phyloP scores from a whole-genome alignment of 2,888 invertebrate genomes.

The Rhimphoctona megacephalus region DNA sequence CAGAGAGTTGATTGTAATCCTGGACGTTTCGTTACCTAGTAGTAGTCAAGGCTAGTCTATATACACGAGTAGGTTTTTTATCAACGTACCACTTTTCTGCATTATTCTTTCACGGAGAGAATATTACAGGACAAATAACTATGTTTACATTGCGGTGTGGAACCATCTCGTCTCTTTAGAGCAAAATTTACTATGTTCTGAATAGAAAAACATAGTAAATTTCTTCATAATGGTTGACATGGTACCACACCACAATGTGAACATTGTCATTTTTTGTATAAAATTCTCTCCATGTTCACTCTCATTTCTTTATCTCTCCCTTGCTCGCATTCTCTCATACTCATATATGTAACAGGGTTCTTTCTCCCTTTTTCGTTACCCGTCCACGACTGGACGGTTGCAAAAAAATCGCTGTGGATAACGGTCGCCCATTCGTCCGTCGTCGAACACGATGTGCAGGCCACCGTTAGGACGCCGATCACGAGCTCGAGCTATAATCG shows the following conservation, averaged over 20 bases:
- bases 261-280: too few relatives aligned
- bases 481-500: slow-evolving; percentile 71
- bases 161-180: too few relatives aligned
- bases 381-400: slow-evolving; percentile 31
- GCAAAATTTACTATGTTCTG: too few relatives aligned
- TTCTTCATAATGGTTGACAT: too few relatives aligned
- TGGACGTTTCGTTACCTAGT: neutral
- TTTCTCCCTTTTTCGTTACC: slow-evolving; percentile 25
- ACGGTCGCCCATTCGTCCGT: slow-evolving; percentile 58
- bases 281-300: too few relatives aligned
- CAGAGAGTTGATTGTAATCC: neutral
- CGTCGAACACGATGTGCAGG: slow-evolving; percentile 45
- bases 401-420: slow-evolving; percentile 61
- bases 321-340: neutral
- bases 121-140: too few relatives aligned
- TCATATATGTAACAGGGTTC: slow-evolving; percentile 34
- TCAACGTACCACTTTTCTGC: slow-evolving; percentile 51
- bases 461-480: slow-evolving; percentile 60
- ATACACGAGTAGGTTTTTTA: slow-evolving; percentile 42
- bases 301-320: slow-evolving; percentile 25
- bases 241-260: too few relatives aligned
- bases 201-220: too few relatives aligned
- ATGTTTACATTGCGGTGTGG: too few relatives aligned
- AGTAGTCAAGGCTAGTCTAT: slow-evolving; percentile 17
- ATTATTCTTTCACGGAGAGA: slow-evolving; percentile 23